Evolutionary conservation across 2,888 invertebrate genomes (phyloP), one percentile per base, ranked within the genome.

Genomic region (Agonopterix alstromeriana): DNA sequence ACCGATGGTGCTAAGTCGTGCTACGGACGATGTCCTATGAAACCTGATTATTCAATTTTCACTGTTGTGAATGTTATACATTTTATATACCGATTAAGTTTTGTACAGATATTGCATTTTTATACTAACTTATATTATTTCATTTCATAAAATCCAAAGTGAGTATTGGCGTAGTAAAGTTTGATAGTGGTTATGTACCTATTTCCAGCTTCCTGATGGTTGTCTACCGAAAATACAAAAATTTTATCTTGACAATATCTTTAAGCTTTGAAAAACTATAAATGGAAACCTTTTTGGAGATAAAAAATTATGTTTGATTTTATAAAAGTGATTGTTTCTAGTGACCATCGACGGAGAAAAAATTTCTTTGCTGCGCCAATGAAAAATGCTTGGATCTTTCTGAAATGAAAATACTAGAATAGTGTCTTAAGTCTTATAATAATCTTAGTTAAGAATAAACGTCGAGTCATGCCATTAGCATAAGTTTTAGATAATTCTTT

Each of bases 381-480:
- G 27, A 27, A 27, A 27, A 27, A 5, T 3, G 5, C 42, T 11
- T 8, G 36, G 47, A 44, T 36, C 48, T 45, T 48, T 17, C 10
- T 49, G 43, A 38, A 49, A 49, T 42, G 14, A 27, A n/a, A 48
- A 56, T 58, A 53, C 58, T 53, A 53, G 58, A 49, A 63, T n/a
- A 38, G 9, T 4, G 9, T 38, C 38, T 38, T 38, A n/a, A 38
- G 38, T 38, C 9, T 27, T n/a, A n/a, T 38, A 38, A 9, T 55
- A 66, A 62, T 67, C 61, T 77, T 78, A 70, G 56, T 60, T 82
- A 79, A 73, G 77, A 54, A 70, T 76, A 75, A 74, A 70, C 65
- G 73, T 81, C 77, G 77, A 88, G 87, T 88, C 87, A 88, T 85
- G 86, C 85, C 86, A 83, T 81, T 88, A 87, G 83, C 54, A 47